These are phyloP conservation scores for Eupristina koningsbergeri DNA, from an alignment of 1,140 invertebrate species.

Conservation along the genomic window DNA sequence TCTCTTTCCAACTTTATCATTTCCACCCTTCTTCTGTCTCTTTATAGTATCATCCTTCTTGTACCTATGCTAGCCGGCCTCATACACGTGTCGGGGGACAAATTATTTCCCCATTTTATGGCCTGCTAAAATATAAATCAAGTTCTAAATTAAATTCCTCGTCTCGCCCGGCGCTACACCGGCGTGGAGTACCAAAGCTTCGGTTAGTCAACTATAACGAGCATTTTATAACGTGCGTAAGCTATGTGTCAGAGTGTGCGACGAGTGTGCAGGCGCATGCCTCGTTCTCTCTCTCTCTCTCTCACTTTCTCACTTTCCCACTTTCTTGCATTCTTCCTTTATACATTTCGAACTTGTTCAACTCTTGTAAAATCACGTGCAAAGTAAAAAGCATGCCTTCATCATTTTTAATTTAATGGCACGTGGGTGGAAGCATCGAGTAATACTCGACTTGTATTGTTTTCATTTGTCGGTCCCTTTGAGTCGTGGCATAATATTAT, in stretches of 20 bases:
- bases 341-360: constrained; percentile 3
- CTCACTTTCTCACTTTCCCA: background rate
- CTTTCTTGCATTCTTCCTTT: background rate
- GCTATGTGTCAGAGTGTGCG: constrained; percentile 39
- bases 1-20: background rate
- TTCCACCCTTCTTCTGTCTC: constrained; percentile 2
- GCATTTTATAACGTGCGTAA: constrained; percentile 65
- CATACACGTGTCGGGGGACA: constrained; percentile 69
- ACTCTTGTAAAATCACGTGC: constrained; percentile 45
- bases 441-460: background rate
- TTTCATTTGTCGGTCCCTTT: no score
- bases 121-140: constrained; percentile 72
- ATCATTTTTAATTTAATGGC: background rate
- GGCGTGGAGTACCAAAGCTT: background rate
- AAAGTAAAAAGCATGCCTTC: background rate
- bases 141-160: constrained; percentile 73
- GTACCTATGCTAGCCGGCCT: constrained; percentile 55
- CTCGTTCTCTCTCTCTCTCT: constrained; percentile 12
- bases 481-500: no score
- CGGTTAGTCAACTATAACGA: constrained; percentile 64
- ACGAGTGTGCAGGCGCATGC: constrained; percentile 15
- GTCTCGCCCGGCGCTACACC: constrained; percentile 45
- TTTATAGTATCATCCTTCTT: background rate
- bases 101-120: constrained; percentile 73
- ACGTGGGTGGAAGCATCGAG: no score